phyloP scores from a whole-genome alignment of 53 echinoderm and acorn worm species.

The Glandiceps talaboti region DNA sequence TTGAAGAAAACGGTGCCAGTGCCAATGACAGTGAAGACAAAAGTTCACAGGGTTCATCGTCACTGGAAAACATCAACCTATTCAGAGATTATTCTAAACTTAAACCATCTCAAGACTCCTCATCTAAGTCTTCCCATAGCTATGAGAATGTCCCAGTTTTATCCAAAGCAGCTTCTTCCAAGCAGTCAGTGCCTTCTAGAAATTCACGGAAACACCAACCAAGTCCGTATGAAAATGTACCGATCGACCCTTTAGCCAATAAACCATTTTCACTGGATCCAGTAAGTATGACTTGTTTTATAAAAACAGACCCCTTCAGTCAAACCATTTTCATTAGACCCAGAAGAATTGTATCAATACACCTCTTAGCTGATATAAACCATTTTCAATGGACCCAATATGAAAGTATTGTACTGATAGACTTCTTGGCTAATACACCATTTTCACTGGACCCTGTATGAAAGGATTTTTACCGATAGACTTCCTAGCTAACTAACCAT shows the following conservation, averaged over 20 bases:
- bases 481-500: no score
- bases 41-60: slow-evolving; percentile 18
- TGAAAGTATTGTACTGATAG: no score
- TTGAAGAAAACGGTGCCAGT: background rate
- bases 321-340: no score
- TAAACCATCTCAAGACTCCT: background rate
- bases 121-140: background rate
- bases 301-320: no score
- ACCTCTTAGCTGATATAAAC: no score
- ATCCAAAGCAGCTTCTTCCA: background rate
- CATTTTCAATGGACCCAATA: no score
- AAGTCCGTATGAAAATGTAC: background rate
- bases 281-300: no score
- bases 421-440: no score
- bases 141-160: background rate
- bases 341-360: no score
- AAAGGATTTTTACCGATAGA: no score
- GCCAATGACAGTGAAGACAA: background rate
- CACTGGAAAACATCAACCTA: slow-evolving; percentile 56
- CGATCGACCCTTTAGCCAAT: background rate
- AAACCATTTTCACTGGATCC: background rate
- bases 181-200: background rate
- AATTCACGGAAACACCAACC: background rate
- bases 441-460: no score
- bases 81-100: slow-evolving; percentile 90